A percentile compares a stretch with the other conserved stretches of the same genome.
phyloP scores from a whole-genome alignment of 2,113 vertebrate genomes.

The Pseudorhombus dupliciocellatus region DNA sequence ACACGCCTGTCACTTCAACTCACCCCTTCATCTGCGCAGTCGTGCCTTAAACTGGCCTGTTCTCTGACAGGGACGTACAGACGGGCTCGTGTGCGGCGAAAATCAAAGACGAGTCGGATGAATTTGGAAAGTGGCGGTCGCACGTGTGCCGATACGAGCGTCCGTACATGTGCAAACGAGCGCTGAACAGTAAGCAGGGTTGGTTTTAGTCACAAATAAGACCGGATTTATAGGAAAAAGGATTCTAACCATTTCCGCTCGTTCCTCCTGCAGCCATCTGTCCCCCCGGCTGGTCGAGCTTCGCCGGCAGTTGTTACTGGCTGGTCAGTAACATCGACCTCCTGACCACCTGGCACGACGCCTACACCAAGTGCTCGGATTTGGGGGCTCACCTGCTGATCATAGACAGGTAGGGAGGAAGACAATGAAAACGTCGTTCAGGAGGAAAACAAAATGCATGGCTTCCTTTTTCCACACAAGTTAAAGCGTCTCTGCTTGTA shows the following conservation, averaged over 20 bases:
- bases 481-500: background rate
- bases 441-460: no score
- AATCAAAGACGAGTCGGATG: conserved; percentile 60
- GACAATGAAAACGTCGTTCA: no score
- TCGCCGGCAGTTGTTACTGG: conserved; percentile 81
- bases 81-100: conserved; percentile 69
- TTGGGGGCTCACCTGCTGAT: conserved; percentile 72
- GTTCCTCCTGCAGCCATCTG: conserved; percentile 75
- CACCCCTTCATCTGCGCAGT: background rate
- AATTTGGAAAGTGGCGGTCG: conserved; percentile 76
- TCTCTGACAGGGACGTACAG: conserved; percentile 68
- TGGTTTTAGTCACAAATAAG: background rate
- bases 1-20: background rate
- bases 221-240: background rate
- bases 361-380: conserved; percentile 65
- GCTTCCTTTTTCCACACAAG: no score
- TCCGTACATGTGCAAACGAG: conserved; percentile 81
- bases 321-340: conserved; percentile 77
- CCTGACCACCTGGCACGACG: conserved; percentile 81
- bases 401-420: conserved; percentile 73
- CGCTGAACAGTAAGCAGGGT: conserved; percentile 75
- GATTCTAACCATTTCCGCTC: background rate
- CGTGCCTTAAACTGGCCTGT: background rate
- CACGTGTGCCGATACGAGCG: conserved; percentile 77
- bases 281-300: conserved; percentile 79